These are phyloP conservation scores for Noctilio leporinus DNA, from an alignment of 2,113 vertebrate genomes.

Conservation along the genomic window DNA sequence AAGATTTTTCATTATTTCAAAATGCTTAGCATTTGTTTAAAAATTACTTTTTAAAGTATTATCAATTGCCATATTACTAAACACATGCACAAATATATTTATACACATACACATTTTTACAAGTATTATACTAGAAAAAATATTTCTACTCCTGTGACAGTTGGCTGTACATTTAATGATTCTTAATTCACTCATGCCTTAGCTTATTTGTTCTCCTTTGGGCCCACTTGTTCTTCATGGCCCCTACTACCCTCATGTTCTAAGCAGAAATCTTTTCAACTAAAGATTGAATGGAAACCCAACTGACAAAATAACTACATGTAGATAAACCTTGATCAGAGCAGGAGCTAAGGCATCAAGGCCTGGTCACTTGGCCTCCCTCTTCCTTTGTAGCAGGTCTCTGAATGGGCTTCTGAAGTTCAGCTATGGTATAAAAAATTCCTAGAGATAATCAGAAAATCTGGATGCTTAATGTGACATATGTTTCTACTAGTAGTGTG, in stretches of 20 bases:
- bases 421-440: background rate
- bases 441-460: background rate
- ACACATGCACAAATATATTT: no score
- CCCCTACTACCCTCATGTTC: background rate
- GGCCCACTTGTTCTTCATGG: background rate
- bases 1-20: no score
- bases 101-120: no score
- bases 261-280: background rate
- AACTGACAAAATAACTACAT: background rate
- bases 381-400: background rate
- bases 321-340: background rate
- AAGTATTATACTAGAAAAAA: no score
- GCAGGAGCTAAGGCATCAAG: background rate
- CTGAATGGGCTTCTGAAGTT: background rate
- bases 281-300: background rate
- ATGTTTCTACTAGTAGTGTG: background rate
- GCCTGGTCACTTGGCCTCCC: background rate
- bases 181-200: background rate
- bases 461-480: background rate
- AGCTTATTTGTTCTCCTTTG: background rate
- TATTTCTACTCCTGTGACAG: no score
- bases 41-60: no score
- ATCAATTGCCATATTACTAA: no score
- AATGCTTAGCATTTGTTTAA: no score
- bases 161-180: background rate